Evolutionary conservation across 2,888 invertebrate species (phyloP), one percentile per base, ranked within the genome.

Genomic region (Zaprionus obscuricornis): DNA sequence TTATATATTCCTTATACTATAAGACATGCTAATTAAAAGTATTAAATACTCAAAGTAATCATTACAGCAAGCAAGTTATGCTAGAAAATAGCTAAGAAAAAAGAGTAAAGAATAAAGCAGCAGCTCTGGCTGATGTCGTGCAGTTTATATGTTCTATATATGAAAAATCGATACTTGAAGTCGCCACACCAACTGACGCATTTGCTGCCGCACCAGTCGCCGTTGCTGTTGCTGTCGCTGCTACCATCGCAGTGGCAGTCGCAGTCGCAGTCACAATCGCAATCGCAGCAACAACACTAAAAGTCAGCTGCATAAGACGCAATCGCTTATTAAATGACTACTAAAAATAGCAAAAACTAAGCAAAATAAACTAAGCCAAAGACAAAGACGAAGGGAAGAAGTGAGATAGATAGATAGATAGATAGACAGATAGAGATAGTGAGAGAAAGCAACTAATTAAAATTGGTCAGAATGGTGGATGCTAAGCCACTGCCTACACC

Each of bases 141-240:
- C 52, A 31, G 50, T 46, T 57, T 31, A 45, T 46, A n/a, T 63
- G 65, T 42, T 46, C 66, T 22, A 68, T 50, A 64, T 49, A 77
- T 56, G 78, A 67, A 81, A 81, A 81, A 81, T 81, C 81, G 86
- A 81, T 81, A 85, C 42, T 39, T 52, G 45, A 57, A 67, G 50
- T 39, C 57, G 49, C 66, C 58, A 37, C 45, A 52, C 58, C 50
- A 55, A 40, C 55, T 27, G 37, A 37, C 20, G 63, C 46, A 40
- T 39, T 1, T 2, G 49, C 24, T 18, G 22, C 13, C 6, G 45
- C 42, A 13, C 16, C 8, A 2, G 33, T 29, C 26, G 42, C 45
- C 16, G 50, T 17, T 18, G 16, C 27, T 17, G 37, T 24, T 22
- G 37, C 20, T 13, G 36, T 33, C 39, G 40, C 64, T 33, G 36